phyloP scores from a whole-genome alignment of 1,140 invertebrate genomes.

The Philotrypesis tridentata region DNA sequence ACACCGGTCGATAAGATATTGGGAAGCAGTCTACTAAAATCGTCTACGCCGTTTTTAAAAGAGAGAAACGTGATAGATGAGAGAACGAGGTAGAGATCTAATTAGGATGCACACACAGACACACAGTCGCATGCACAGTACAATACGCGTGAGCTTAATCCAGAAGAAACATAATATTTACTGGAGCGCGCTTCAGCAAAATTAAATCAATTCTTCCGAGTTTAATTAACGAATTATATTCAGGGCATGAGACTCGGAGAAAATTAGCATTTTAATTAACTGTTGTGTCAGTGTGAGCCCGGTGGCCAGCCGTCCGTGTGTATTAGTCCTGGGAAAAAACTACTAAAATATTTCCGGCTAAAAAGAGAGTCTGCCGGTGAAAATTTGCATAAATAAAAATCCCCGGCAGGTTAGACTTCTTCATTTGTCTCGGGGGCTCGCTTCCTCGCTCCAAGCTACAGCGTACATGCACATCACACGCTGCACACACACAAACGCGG shows the following conservation, averaged over 20 bases:
- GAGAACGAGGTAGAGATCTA: too few relatives aligned
- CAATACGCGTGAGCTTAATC: neutral
- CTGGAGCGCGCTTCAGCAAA: neutral
- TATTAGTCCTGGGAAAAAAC: constrained; percentile 9
- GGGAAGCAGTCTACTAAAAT: too few relatives aligned
- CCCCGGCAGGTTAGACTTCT: constrained; percentile 29
- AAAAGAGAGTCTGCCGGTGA: neutral
- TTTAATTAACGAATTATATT: constrained; percentile 20
- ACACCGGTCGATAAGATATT: too few relatives aligned
- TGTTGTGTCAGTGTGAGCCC: neutral
- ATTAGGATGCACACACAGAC: too few relatives aligned
- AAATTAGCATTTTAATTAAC: constrained; percentile 45
- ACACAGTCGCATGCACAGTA: too few relatives aligned
- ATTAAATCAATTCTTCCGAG: neutral
- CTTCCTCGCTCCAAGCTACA: constrained; percentile 28
- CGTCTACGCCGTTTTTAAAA: too few relatives aligned
- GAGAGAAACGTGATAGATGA: too few relatives aligned
- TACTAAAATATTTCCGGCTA: neutral
- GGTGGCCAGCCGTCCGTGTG: neutral
- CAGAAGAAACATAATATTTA: neutral
- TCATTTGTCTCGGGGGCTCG: constrained; percentile 41
- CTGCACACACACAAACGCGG: neutral
- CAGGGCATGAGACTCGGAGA: neutral
- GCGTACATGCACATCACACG: too few relatives aligned
- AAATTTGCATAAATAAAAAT: constrained; percentile 51